Evolutionary conservation across 2,888 invertebrate genomes (phyloP).

Genomic region (Euzetes globulus): DNA sequence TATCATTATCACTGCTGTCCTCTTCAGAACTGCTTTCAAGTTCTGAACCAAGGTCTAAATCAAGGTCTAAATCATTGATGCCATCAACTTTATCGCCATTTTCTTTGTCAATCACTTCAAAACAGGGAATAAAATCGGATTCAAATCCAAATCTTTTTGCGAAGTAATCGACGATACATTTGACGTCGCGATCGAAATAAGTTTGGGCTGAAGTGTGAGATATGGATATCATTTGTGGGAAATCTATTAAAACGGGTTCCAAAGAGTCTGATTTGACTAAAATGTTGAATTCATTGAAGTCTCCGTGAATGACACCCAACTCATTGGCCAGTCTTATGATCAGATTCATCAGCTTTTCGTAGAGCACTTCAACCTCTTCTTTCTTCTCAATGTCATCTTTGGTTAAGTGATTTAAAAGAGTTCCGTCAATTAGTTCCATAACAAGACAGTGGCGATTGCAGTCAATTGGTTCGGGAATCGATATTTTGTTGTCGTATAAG

Average conservation of each 20-base stretch:
- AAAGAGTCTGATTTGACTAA: constrained; percentile 64
- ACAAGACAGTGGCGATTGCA: constrained; percentile 88
- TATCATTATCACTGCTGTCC: not conserved
- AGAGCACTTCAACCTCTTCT: constrained; percentile 58
- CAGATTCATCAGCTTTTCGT: constrained; percentile 87
- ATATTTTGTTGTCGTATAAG: constrained; percentile 77
- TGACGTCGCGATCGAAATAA: constrained; percentile 91
- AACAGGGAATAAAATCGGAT: constrained; percentile 39
- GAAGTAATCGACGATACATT: constrained; percentile 83
- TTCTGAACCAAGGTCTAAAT: too few species aligned
- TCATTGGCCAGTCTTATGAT: constrained; percentile 82
- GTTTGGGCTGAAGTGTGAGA: constrained; percentile 45
- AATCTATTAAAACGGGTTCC: constrained; percentile 84
- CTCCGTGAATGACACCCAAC: constrained; percentile 89
- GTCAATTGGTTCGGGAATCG: constrained; percentile 89
- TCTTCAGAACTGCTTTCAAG: too few species aligned
- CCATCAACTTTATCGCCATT: not conserved
- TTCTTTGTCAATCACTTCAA: constrained; percentile 23
- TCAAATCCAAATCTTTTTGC: constrained; percentile 79
- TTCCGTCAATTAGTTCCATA: constrained; percentile 81
- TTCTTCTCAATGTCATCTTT: not conserved
- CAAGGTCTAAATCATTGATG: not conserved
- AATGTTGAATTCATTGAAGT: constrained; percentile 98
- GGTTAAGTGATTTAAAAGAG: constrained; percentile 26
- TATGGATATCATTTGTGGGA: constrained; percentile 76